phyloP scores from a whole-genome alignment of 2,113 vertebrate species.

The Triplophysa tibetana region DNA sequence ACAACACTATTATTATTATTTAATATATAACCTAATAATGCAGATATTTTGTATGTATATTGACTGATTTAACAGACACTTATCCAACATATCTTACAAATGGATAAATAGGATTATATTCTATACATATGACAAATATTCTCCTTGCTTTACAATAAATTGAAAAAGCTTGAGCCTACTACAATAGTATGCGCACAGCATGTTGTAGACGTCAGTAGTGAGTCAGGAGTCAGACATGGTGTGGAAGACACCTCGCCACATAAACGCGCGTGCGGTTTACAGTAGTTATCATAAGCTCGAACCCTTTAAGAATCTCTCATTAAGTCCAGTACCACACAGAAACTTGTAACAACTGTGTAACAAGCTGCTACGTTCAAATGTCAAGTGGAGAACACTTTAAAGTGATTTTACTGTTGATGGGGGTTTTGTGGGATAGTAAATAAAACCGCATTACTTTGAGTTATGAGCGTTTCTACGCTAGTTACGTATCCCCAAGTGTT shows the following conservation, averaged over 20 bases:
- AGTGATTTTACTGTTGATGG: no score
- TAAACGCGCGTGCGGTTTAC: not conserved
- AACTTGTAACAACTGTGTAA: not conserved
- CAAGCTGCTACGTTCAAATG: not conserved
- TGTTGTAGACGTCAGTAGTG: no score
- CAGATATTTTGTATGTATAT: no score
- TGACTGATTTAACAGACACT: no score
- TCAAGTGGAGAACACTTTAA: not conserved
- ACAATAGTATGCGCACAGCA: no score
- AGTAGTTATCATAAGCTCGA: not conserved
- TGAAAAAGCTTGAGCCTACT: no score
- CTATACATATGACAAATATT: no score
- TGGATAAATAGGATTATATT: no score
- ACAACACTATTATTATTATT: no score
- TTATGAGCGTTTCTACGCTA: not conserved
- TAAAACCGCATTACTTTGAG: not conserved
- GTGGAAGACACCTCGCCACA: not conserved
- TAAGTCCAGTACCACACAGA: not conserved
- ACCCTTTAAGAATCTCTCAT: not conserved
- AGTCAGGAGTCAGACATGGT: not conserved
- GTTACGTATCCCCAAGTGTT: not conserved
- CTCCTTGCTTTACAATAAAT: no score
- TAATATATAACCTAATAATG: no score
- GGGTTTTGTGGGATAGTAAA: not conserved
- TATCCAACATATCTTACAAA: no score